These are phyloP conservation scores for Rhyacophila brunnea DNA, from an alignment of 1,140 invertebrate genomes.

Conservation along the genomic window DNA sequence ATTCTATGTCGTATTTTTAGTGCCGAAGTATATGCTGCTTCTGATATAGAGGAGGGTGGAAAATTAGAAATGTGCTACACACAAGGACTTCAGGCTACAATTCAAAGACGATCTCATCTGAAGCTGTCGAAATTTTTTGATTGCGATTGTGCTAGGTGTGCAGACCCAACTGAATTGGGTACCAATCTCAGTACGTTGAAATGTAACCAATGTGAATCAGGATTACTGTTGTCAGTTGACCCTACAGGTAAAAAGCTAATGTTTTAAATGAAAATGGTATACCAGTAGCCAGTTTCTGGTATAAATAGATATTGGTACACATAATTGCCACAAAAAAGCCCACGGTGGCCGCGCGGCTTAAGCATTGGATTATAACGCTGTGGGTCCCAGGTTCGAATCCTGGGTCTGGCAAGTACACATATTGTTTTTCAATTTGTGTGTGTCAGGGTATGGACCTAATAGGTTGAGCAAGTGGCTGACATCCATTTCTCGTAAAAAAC, in stretches of 20 bases:
- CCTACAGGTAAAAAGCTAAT: constrained; percentile 62
- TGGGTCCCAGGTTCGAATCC: too few species aligned
- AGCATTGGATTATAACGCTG: too few species aligned
- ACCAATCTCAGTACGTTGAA: constrained; percentile 75
- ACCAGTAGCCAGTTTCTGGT: too few species aligned
- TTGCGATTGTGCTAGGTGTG: constrained; percentile 70
- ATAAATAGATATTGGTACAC: too few species aligned
- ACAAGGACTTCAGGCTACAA: constrained; percentile 72
- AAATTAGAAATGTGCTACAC: constrained; percentile 73
- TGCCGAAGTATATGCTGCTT: constrained; percentile 67
- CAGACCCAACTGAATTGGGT: constrained; percentile 72
- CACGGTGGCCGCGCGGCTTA: too few species aligned
- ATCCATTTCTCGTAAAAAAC: too few species aligned
- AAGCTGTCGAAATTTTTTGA: constrained; percentile 74
- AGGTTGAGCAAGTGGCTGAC: too few species aligned
- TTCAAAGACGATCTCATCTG: constrained; percentile 67
- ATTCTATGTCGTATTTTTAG: constrained; percentile 46
- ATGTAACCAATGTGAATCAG: constrained; percentile 72
- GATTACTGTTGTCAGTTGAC: constrained; percentile 63
- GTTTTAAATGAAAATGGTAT: too few species aligned
- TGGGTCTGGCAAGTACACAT: too few species aligned
- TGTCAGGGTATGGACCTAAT: too few species aligned
- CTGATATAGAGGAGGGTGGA: constrained; percentile 61
- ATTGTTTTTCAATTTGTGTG: too few species aligned
- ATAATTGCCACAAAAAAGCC: too few species aligned